Evolutionary conservation across 2,113 vertebrate genomes (phyloP).

Genomic region (Tapirus terrestris): DNA sequence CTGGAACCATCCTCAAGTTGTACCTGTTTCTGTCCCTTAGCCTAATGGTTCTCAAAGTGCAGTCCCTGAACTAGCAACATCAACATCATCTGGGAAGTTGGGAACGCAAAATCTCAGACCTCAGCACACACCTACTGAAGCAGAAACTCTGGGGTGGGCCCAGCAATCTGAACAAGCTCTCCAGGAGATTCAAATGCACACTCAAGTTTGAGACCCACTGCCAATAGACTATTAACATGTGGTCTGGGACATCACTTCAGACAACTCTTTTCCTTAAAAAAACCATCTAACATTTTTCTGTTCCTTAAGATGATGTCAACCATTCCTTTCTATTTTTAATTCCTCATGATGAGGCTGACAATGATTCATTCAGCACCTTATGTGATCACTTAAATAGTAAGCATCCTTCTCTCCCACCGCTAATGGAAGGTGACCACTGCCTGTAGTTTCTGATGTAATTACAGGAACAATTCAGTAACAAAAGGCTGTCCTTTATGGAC

Average conservation of each 20-base stretch:
- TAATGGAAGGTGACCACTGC: constrained; percentile 73
- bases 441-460: constrained; percentile 71
- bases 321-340: constrained; percentile 75
- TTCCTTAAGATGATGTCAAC: constrained; percentile 75
- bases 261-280: constrained; percentile 50
- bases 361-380: constrained; percentile 72
- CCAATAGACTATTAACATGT: not conserved
- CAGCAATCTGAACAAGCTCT: not conserved
- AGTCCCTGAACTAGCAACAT: not conserved
- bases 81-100: not conserved
- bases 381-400: constrained; percentile 62
- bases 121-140: not conserved
- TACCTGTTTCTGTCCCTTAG: not conserved
- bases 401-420: constrained; percentile 55
- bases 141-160: not conserved
- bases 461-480: constrained; percentile 56
- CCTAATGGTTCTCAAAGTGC: not conserved
- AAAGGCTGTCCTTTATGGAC: constrained; percentile 65
- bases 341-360: constrained; percentile 51
- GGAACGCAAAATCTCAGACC: not conserved
- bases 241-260: not conserved
- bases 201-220: not conserved
- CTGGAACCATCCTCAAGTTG: not conserved
- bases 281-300: constrained; percentile 33
- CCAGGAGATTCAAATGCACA: not conserved